These are phyloP conservation scores for Alaudala cheleensis DNA, from an alignment of 2,113 vertebrate genomes.

Conservation along the genomic window DNA sequence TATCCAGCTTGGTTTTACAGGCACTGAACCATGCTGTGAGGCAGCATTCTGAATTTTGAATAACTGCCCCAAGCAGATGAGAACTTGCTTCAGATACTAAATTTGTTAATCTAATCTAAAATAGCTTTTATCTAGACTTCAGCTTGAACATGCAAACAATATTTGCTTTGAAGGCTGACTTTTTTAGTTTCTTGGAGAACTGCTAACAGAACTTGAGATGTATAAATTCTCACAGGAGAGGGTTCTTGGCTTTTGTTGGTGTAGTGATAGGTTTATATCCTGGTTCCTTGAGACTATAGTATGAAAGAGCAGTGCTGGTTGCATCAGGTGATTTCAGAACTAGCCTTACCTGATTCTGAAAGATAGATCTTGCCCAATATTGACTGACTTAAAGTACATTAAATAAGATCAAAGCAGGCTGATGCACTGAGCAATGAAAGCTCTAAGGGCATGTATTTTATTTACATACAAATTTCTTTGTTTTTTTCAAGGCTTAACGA, in stretches of 20 bases:
- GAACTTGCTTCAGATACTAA: background rate
- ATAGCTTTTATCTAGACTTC: background rate
- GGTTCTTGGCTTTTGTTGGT: background rate
- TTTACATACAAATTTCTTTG: background rate
- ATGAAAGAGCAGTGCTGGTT: background rate
- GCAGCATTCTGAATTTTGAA: background rate
- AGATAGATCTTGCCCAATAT: background rate
- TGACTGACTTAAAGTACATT: background rate
- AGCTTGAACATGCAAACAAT: background rate
- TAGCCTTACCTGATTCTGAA: background rate
- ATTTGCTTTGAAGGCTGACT: background rate
- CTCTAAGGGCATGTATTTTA: background rate
- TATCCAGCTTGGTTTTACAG: background rate
- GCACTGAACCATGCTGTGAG: background rate
- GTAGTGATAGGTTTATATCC: background rate
- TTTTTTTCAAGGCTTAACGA: slow-evolving; percentile 82
- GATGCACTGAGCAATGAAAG: background rate
- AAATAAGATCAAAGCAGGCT: background rate
- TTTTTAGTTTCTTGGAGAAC: background rate
- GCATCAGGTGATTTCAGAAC: background rate
- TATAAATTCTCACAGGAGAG: background rate
- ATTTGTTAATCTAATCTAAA: background rate
- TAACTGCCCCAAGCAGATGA: background rate
- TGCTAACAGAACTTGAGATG: background rate
- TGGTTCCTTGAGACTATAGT: background rate